Percentiles rank a stretch among this genome's conserved stretches.
phyloP scores from a whole-genome alignment of 2,888 invertebrate species.

The Leuctra nigra region DNA sequence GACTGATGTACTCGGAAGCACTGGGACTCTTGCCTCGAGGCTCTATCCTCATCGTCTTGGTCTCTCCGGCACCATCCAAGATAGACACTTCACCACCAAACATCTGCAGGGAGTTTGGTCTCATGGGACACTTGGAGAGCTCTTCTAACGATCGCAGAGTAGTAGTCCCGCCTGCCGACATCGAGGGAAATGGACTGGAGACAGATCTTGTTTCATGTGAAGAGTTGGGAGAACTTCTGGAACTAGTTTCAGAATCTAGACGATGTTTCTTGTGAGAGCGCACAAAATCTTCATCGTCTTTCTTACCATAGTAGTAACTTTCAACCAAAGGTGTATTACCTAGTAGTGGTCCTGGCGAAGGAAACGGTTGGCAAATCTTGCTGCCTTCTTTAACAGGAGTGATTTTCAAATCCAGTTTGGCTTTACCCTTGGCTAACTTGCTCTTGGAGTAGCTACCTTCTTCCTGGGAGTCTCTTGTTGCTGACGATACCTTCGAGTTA shows the following conservation, averaged over 20 bases:
- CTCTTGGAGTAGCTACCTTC: neutral
- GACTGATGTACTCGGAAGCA: neutral
- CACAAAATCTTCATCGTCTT: neutral
- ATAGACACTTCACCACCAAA: slow-evolving; percentile 76
- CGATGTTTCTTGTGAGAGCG: slow-evolving; percentile 19
- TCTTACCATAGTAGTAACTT: slow-evolving; percentile 40
- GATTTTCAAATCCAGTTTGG: slow-evolving; percentile 6
- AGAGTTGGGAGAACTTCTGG: slow-evolving; percentile 3
- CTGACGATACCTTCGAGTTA: neutral
- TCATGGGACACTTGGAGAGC: slow-evolving; percentile 41
- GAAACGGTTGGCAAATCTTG: slow-evolving; percentile 46
- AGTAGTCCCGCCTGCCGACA: slow-evolving; percentile 35
- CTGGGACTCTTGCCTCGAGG: slow-evolving; percentile 36
- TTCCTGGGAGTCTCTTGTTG: neutral
- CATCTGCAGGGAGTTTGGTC: slow-evolving; percentile 49
- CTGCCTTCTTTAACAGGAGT: slow-evolving; percentile 15
- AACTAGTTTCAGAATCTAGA: slow-evolving; percentile 20
- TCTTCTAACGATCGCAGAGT: slow-evolving; percentile 51
- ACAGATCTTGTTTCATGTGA: neutral
- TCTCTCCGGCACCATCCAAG: slow-evolving; percentile 59
- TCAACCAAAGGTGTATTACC: slow-evolving; percentile 78
- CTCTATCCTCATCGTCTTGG: slow-evolving; percentile 62
- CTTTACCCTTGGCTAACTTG: neutral
- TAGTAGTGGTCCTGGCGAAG: slow-evolving; percentile 75
- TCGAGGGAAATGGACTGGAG: slow-evolving; percentile 6